Base-by-base conservation (phyloP, 2,888 invertebrate genomes). In the Phaonia tiefii region DNA sequence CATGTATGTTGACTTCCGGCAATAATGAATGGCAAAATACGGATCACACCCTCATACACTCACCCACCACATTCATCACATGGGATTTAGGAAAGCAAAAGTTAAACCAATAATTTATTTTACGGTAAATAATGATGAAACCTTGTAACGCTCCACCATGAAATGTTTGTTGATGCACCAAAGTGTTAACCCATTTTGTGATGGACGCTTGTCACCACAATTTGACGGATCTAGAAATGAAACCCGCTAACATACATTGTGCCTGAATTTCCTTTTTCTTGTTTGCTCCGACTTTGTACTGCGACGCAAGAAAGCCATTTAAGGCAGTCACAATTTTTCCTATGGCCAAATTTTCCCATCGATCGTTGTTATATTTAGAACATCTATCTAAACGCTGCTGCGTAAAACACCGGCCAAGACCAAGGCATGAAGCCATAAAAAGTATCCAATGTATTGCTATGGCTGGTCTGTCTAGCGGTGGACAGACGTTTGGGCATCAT, bases 161-260 rank as follows among this genome's bases (percentile, higher is more conserved):
- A 54, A 8, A 54, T 54, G 17, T 25, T 25, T 1, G 25, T 3
- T 54, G 54, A 31, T 15, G 15, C 15, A 2, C 42, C 39, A 13
- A 31, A 58, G 17, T 58, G 58, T 17, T 31, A 58, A 15, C 15
- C 58, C 31, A 63, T 63, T 63, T 31, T 63, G 42, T 2, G 42
- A 42, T 39, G 20, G 20, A 10, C 63, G 10, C 31, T 31, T 31
- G 31, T 31, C 31, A 31, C 31, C 3, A 31, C 31, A 5, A 42
- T 78, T 75, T 77, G 42, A 78, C 81, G 81, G 81, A 81, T 81
- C 75, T 81, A 75, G 71, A 78, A 81, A 49, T 1, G 13, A 39
- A 69, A 69, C 13, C 13, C 22, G 51, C 67, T 17, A 63, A 44
- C 44, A 65, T n/a, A 65, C 44, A 46, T 54, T 26, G 13, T 72